Percentiles rank a stretch among this genome's conserved stretches.
These are phyloP conservation scores for Ceramica pisi DNA, from an alignment of 2,888 invertebrate species.

Conservation along the genomic window DNA sequence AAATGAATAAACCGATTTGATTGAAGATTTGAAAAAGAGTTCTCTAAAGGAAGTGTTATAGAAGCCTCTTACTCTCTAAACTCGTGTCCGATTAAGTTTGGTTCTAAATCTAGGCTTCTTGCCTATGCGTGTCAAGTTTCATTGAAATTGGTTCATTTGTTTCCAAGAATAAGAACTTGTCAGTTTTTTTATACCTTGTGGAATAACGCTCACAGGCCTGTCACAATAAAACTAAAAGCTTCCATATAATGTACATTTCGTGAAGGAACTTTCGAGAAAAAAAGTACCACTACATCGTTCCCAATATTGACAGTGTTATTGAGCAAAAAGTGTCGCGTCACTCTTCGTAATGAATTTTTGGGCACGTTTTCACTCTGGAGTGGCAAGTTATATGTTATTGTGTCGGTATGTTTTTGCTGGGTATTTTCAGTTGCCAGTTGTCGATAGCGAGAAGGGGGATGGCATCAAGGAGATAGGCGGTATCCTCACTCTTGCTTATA, in stretches of 20 bases:
- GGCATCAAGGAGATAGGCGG: not conserved
- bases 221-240: slow-evolving; percentile 5
- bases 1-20: too few species aligned
- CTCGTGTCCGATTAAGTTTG: too few species aligned
- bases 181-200: too few species aligned
- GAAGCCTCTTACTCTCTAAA: too few species aligned
- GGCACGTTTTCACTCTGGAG: slow-evolving; percentile 44
- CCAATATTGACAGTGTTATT: slow-evolving; percentile 52
- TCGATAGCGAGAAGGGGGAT: not conserved
- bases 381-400: slow-evolving; percentile 52
- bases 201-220: not conserved
- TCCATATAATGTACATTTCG: slow-evolving; percentile 15
- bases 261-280: slow-evolving; percentile 21
- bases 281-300: slow-evolving; percentile 30
- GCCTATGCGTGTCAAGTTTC: too few species aligned
- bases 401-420: slow-evolving; percentile 26
- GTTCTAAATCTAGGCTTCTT: too few species aligned
- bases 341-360: slow-evolving; percentile 59
- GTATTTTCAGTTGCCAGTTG: not conserved
- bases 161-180: too few species aligned
- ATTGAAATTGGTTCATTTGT: too few species aligned
- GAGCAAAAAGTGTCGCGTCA: slow-evolving; percentile 57
- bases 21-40: too few species aligned
- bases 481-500: not conserved
- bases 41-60: too few species aligned